Base-by-base conservation (phyloP, 1,140 invertebrate species). In the Plutomurus gul region DNA sequence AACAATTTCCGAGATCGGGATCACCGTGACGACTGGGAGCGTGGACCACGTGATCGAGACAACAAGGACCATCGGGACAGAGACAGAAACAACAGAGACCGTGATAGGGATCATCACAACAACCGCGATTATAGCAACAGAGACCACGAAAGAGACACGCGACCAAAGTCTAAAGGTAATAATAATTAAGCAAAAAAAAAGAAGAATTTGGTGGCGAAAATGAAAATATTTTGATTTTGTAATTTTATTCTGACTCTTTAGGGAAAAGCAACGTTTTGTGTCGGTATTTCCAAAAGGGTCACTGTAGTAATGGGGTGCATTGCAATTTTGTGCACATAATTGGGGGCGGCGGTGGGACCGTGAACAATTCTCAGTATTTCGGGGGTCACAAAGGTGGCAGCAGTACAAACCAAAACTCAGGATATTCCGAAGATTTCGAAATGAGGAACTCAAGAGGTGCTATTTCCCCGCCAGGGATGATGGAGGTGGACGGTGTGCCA, bases 121-220 rank as follows among this genome's bases (percentile, higher is more conserved):
- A 46, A 73, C 39, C 18, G 75, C 7, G 73, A 51, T 49, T 13
- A 25, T 49, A 27, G 37, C 39, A 72, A 82, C 36, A 49, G 71
- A 74, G 75, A 49, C 7, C 13, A 47, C 33, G 74, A 79, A n/a
- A 30, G 77, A 46, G 46, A 77, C 37, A 33, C 60, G 71, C 8
- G 22, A 77, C 47, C 82, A 82, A 83, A 65, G 77, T 79, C 37
- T 84, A 84, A 43, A 82, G 84, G 77, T 75, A 22, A 76, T 22
- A 37, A 47, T 40, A 79, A 78, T 20, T 27, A 65, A 11, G 25
- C n/a, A 72, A 10, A 49, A 72, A 1, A 72, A 46, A 25, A 27
- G 56, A 22, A 22, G 65, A 40, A 20, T 22, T 5, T 22, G 22
- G 22, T 39, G 10, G 5, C 33, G 7, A 30, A 37, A 25, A 1